These are phyloP conservation scores for Chamaea fasciata DNA, from an alignment of 2,113 vertebrate genomes.

Conservation along the genomic window DNA sequence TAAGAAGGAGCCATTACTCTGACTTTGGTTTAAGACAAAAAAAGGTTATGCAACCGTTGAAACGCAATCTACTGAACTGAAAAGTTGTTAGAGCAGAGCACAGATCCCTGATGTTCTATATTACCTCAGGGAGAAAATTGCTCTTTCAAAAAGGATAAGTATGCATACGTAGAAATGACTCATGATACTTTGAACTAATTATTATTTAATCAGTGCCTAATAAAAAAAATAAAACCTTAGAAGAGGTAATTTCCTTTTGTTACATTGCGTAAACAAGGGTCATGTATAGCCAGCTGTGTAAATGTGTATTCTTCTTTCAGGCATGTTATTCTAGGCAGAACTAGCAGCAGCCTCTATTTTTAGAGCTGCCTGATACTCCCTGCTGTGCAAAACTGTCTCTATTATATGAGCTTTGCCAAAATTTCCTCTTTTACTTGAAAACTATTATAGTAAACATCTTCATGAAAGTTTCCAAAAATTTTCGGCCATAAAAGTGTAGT, in stretches of 20 bases:
- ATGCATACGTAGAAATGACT: neutral
- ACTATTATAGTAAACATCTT: neutral
- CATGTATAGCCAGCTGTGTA: conserved; percentile 54
- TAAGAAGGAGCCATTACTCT: neutral
- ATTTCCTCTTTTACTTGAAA: neutral
- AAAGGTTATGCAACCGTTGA: neutral
- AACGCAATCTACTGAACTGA: neutral
- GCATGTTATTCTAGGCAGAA: conserved; percentile 43
- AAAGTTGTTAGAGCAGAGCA: neutral
- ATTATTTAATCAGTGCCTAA: conserved; percentile 26
- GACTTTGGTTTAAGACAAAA: neutral
- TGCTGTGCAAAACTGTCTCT: neutral
- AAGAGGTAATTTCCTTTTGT: conserved; percentile 62
- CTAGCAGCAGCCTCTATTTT: conserved; percentile 13
- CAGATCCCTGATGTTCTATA: neutral
- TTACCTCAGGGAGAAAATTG: neutral
- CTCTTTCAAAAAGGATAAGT: neutral
- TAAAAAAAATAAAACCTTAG: conserved; percentile 11
- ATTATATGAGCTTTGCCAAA: neutral
- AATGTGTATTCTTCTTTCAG: conserved; percentile 49
- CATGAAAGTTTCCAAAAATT: neutral
- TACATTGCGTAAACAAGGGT: conserved; percentile 5
- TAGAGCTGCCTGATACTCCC: conserved; percentile 16
- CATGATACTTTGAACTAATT: conserved; percentile 46
- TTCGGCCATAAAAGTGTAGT: neutral